Evolutionary conservation across 1,140 invertebrate species (phyloP).

Genomic region (Scaptomyza montana): DNA sequence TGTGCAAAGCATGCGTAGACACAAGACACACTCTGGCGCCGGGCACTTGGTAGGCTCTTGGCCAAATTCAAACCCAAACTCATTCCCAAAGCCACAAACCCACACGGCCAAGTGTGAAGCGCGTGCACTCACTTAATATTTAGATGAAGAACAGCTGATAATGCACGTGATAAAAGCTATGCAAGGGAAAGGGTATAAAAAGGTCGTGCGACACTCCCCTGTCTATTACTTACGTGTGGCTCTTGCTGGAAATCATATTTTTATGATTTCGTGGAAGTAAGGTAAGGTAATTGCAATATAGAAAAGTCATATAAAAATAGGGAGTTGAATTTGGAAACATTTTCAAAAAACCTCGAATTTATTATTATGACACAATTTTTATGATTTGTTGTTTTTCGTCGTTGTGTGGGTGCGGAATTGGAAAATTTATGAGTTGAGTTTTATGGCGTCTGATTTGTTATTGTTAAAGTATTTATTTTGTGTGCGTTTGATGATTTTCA

Average conservation of each 20-base stretch:
- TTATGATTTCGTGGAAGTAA: slow-evolving; percentile 73
- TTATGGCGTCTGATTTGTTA: slow-evolving; percentile 59
- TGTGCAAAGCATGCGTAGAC: slow-evolving; percentile 8
- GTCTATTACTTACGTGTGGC: slow-evolving; percentile 51
- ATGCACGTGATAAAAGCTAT: slow-evolving; percentile 48
- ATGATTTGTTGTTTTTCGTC: slow-evolving; percentile 22
- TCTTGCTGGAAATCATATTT: slow-evolving; percentile 58
- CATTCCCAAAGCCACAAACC: too few species aligned
- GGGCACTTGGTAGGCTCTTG: slow-evolving; percentile 36
- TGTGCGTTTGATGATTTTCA: slow-evolving; percentile 11
- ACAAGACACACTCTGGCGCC: slow-evolving; percentile 42
- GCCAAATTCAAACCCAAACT: background rate
- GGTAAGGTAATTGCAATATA: slow-evolving; percentile 77
- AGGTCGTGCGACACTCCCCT: slow-evolving; percentile 41
- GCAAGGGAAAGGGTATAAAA: background rate
- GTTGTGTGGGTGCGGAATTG: slow-evolving; percentile 42
- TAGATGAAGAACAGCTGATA: slow-evolving; percentile 42
- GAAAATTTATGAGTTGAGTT: slow-evolving; percentile 75
- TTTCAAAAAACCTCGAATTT: slow-evolving; percentile 54
- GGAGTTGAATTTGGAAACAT: slow-evolving; percentile 10
- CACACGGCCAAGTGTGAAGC: slow-evolving; percentile 29
- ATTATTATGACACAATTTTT: slow-evolving; percentile 79
- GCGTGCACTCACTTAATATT: slow-evolving; percentile 38
- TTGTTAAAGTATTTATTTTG: slow-evolving; percentile 41
- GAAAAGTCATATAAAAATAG: slow-evolving; percentile 72